These are phyloP conservation scores for Chroicocephalus ridibundus DNA, from an alignment of 2,113 vertebrate genomes.

Conservation along the genomic window DNA sequence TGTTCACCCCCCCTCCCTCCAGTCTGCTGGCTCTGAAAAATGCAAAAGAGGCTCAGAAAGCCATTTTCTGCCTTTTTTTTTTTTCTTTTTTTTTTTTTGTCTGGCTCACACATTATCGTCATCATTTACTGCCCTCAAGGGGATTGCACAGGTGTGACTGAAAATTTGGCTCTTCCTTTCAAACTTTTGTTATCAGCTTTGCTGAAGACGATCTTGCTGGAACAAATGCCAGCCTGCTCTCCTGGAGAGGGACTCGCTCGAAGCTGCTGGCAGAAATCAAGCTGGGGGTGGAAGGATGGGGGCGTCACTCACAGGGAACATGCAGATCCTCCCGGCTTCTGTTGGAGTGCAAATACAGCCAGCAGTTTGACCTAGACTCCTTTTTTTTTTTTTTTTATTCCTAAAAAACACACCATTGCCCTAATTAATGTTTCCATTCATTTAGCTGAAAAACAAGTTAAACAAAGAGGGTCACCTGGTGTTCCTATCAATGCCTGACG, in stretches of 20 bases:
- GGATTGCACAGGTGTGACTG: conserved; percentile 54
- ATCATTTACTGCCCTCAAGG: conserved; percentile 57
- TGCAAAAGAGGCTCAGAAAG: conserved; percentile 38
- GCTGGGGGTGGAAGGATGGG: conserved; percentile 26
- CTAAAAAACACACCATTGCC: not conserved
- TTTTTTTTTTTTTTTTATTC: not conserved
- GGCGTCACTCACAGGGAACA: conserved; percentile 24
- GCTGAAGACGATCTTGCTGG: conserved; percentile 19
- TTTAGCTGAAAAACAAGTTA: conserved; percentile 49
- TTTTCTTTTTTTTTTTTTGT: not conserved
- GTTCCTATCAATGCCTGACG: conserved; percentile 1
- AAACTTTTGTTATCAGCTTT: conserved; percentile 55
- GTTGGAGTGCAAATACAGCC: not conserved
- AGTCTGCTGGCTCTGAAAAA: conserved; percentile 51
- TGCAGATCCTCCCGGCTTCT: conserved; percentile 12
- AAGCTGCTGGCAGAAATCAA: conserved; percentile 8
- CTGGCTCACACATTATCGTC: conserved; percentile 47
- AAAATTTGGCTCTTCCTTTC: conserved; percentile 56
- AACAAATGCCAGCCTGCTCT: conserved; percentile 37
- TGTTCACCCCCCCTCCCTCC: not conserved
- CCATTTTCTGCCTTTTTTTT: not conserved
- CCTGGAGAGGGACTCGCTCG: not conserved
- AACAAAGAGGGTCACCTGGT: conserved; percentile 54
- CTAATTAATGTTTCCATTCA: conserved; percentile 53
- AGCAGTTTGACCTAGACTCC: not conserved